Evolutionary conservation across 2,113 vertebrate genomes (phyloP), one percentile per base, ranked within the genome.

Genomic region (Nothoprocta pentlandii): DNA sequence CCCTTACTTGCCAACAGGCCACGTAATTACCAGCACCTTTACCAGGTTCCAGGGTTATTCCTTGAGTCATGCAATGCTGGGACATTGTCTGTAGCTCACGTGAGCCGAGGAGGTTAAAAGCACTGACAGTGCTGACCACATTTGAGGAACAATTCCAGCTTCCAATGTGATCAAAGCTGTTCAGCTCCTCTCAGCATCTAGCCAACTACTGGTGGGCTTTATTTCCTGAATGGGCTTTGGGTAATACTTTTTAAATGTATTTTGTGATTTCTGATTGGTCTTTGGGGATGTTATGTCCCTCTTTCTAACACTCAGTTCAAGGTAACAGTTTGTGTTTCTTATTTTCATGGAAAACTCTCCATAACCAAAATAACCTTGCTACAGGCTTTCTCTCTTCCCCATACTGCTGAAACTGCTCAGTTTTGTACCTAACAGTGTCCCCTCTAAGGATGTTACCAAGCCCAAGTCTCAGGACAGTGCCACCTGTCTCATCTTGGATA

Each of bases 31-130:
- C 54, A 51, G 81, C 71, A 70, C 28, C 36, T 92, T 82, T 85
- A 70, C 87, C 84, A 91, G 79, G 23, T 80, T 77, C 64, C 22
- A 25, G 87, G 36, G 41, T 89, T 93, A 67, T 67, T 87, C 78
- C 63, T 89, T 16, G 10, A 22, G 82, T 89, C 85, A 66, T 70
- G 59, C 30, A 67, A 6, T 16, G 5, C 2, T 80, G 81, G 77
- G 63, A 59, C 17, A 15, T 62, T 62, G 58, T 66, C 87, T 70
- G 6, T 16, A 44, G 30, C 21, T 80, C 16, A 3, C 47, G 61
- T 4, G 1, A 41, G 28, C 62, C 17, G 11, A 42, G 22, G 34
- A 87, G 20, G 54, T 68, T 64, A 46, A 51, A 41, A 64, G 47
- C 22, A 14, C 20, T 53, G 16, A 5, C 36, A 69, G 12, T 58